Base-by-base conservation (phyloP, 2,888 invertebrate genomes). In the Euphydryas editha region DNA sequence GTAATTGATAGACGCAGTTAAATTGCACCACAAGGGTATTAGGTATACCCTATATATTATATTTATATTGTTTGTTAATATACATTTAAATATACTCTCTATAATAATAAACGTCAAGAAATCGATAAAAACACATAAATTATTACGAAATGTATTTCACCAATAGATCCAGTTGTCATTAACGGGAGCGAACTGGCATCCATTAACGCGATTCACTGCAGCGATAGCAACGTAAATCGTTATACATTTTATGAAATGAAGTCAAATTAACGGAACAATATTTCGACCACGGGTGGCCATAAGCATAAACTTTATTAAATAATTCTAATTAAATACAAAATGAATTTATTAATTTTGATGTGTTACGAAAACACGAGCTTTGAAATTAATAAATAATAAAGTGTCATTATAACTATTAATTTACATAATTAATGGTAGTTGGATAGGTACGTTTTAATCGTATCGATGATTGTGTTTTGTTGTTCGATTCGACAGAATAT, bases 201-300 rank as follows among this genome's bases (percentile, higher is more conserved):
- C 30, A 44, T 44, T 44, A 44, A 44, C 42, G 42, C 42, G 5
- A 44, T n/a, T 44, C 42, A 44, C n/a, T 15, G 42, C 42, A 44
- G 5, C 15, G 42, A 44, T n/a, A 15, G 5, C 42, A 1, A 21
- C 21, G 21, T 18, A 49, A 49, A 21, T 24, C 21, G 49, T 49
- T 49, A 21, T 11, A 13, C 21, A 13, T 13, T 24, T 51, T 24
- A 15, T 24, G 15, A 24, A n/a, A 51, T 21, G 7, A 15, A 20
- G 11, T 24, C 49, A 15, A 51, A 51, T 51, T 51, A 51, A 51
- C 49, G 49, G 49, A 51, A 51, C 15, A 51, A 51, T 47, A 62
- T 49, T 58, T 36, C 13, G 54, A n/a, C 59, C 42, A 65, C 65
- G 56, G 65, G 65, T 60, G 65, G 60, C 24, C 65, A 46, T 55